phyloP scores from a whole-genome alignment of 2,113 vertebrate species.

The Hepsetus odoe region DNA sequence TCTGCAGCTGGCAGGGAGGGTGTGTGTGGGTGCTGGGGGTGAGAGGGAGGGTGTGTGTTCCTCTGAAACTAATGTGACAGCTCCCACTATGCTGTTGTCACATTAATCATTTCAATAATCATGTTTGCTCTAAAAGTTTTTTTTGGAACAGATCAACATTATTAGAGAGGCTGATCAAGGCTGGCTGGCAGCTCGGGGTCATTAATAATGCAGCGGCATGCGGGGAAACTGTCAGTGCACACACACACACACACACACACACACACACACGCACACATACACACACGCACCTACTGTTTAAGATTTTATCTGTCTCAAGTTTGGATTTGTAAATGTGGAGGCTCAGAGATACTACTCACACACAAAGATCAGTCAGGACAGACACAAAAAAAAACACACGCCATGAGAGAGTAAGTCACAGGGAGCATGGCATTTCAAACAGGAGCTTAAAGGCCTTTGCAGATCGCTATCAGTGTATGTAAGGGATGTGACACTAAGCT shows the following conservation, averaged over 20 bases:
- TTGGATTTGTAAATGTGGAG: constrained; percentile 49
- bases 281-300: constrained; percentile 61
- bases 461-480: constrained; percentile 9
- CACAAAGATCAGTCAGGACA: neutral
- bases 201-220: constrained; percentile 66
- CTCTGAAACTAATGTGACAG: constrained; percentile 62
- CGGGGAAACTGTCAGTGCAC: constrained; percentile 61
- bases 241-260: no score
- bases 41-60: neutral
- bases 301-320: constrained; percentile 62
- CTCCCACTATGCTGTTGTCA: constrained; percentile 52
- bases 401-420: neutral
- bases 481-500: constrained; percentile 9
- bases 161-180: constrained; percentile 56
- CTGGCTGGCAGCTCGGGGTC: constrained; percentile 39
- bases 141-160: constrained; percentile 51
- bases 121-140: constrained; percentile 49
- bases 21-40: neutral
- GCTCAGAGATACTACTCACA: constrained; percentile 19
- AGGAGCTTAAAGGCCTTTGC: constrained; percentile 12
- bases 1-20: constrained; percentile 29
- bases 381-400: neutral
- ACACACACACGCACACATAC: no score
- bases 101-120: constrained; percentile 65
- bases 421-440: constrained; percentile 19